Conservation (phyloP, 2,113 vertebrate genomes). For the Sialia sialis region DNA sequence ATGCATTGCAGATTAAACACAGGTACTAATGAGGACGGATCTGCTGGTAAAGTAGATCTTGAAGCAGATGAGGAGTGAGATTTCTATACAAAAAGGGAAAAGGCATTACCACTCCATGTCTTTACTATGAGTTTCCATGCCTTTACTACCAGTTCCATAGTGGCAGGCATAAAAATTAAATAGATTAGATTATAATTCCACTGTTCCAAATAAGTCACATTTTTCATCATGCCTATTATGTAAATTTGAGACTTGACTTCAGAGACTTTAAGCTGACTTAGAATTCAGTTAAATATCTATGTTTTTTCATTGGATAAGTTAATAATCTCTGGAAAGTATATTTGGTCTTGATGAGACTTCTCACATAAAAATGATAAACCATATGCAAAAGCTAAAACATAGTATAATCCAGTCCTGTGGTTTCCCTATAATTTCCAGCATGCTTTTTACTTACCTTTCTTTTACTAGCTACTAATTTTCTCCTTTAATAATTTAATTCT, state of each 20-base stretch:
- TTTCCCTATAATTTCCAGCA: neutral
- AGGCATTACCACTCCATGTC: neutral
- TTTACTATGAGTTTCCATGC: neutral
- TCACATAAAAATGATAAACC: neutral
- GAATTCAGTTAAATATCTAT: neutral
- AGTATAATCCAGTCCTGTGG: neutral
- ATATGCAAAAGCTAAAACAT: neutral
- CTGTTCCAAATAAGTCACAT: neutral
- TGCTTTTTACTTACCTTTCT: neutral
- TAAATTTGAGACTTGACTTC: neutral
- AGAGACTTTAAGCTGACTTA: neutral
- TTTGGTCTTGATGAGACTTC: neutral
- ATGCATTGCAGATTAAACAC: neutral
- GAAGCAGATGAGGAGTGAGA: neutral
- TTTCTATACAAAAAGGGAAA: neutral
- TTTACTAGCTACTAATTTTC: neutral
- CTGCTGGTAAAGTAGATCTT: neutral
- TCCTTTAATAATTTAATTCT: constrained; percentile 1
- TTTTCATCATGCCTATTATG: neutral
- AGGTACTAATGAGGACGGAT: neutral
- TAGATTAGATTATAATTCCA: neutral
- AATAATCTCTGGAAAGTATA: neutral
- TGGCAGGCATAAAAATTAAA: neutral
- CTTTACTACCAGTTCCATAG: neutral
- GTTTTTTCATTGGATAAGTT: neutral